phyloP scores from a whole-genome alignment of 2,113 vertebrate species.

The Maccullochella peelii region DNA sequence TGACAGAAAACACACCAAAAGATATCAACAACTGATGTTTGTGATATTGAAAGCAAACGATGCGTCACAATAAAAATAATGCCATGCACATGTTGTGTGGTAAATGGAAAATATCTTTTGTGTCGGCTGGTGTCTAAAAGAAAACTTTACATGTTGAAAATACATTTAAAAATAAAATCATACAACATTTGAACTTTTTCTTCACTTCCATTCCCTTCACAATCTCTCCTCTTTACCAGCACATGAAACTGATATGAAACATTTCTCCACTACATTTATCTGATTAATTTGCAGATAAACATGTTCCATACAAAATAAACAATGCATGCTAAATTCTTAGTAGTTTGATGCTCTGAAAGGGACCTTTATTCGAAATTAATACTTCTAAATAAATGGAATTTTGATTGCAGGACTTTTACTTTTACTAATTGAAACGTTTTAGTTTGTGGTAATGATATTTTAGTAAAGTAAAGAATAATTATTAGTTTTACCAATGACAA shows the following conservation, averaged over 20 bases:
- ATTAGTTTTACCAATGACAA: background rate
- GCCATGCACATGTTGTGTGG: background rate
- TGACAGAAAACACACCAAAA: rapidly evolving
- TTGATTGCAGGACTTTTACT: background rate
- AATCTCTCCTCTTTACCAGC: background rate
- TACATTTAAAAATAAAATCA: background rate
- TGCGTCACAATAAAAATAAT: conserved; percentile 11
- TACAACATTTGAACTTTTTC: background rate
- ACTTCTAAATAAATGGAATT: background rate
- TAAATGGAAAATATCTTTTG: background rate
- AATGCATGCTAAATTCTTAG: background rate
- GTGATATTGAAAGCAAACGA: conserved; percentile 8
- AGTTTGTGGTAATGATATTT: background rate
- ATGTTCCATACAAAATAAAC: background rate
- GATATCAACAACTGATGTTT: background rate
- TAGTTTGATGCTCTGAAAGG: background rate
- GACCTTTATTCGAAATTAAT: background rate
- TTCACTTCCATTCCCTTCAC: background rate
- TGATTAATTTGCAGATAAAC: background rate
- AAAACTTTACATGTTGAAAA: background rate
- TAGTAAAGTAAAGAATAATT: too few species aligned
- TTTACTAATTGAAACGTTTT: background rate
- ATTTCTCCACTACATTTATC: background rate
- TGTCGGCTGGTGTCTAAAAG: background rate
- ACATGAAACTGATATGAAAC: background rate